Percentiles rank a stretch among this genome's conserved stretches.
Evolutionary conservation across 2,888 invertebrate species (phyloP).

Genomic region (Lysandra coridon): DNA sequence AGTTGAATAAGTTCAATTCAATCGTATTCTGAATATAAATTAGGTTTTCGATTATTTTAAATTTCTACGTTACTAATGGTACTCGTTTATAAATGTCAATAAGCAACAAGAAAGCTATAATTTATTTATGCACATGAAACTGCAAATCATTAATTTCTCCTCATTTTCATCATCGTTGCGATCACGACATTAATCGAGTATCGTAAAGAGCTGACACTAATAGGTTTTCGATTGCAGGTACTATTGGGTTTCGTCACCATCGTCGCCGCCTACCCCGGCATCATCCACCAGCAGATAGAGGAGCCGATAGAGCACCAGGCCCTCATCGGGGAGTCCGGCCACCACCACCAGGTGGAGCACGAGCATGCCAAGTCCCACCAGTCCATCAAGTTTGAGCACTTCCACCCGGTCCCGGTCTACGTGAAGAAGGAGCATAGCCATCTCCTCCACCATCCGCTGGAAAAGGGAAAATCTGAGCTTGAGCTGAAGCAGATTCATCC

Average conservation of each 20-base stretch:
- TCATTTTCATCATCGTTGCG: background rate
- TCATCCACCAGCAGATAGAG: conserved; percentile 69
- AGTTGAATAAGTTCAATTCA: background rate
- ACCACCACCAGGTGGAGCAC: conserved; percentile 82
- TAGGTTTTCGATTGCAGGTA: conserved; percentile 56
- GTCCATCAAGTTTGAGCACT: conserved; percentile 85
- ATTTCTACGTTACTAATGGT: background rate
- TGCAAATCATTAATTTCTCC: conserved; percentile 8
- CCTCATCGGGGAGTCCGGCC: conserved; percentile 72
- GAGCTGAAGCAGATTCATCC: conserved; percentile 82
- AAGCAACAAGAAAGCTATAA: background rate
- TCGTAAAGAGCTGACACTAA: background rate
- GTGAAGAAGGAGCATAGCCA: conserved; percentile 85
- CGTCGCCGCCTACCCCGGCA: conserved; percentile 69
- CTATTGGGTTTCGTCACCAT: conserved; percentile 74
- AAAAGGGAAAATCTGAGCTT: conserved; percentile 82
- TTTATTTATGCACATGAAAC: background rate
- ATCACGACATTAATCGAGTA: background rate
- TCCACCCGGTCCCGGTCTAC: conserved; percentile 85
- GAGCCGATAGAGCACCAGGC: conserved; percentile 65
- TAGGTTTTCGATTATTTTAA: background rate
- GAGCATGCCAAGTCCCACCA: conserved; percentile 86
- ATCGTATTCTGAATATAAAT: background rate
- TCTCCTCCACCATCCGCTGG: conserved; percentile 82
- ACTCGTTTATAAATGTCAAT: background rate